phyloP scores from a whole-genome alignment of 2,797 vertebrate genomes.

The Buceros bicornis region DNA sequence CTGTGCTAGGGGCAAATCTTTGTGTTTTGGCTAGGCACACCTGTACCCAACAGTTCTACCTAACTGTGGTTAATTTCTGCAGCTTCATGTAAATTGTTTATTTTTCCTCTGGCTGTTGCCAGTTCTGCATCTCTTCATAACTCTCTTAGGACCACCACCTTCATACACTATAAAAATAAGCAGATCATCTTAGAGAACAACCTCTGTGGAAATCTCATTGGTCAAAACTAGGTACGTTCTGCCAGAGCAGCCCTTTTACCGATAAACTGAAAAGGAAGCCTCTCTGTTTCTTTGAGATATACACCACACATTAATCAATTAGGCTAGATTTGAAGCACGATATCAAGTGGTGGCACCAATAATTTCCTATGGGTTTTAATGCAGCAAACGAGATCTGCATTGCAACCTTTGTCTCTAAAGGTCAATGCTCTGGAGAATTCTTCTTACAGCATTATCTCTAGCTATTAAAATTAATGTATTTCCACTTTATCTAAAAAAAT shows the following conservation, averaged over 20 bases:
- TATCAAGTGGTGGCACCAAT: background rate
- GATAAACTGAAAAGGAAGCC: background rate
- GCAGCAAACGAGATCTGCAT: background rate
- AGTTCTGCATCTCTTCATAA: background rate
- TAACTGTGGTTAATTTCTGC: conserved; percentile 1
- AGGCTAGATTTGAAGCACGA: background rate
- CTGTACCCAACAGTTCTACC: background rate
- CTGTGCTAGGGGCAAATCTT: background rate
- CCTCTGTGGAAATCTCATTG: background rate
- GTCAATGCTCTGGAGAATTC: background rate
- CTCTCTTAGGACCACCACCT: background rate
- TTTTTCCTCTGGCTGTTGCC: background rate
- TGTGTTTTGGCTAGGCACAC: background rate
- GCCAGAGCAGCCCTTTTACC: background rate
- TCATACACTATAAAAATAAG: background rate
- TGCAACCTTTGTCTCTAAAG: background rate
- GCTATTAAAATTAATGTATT: conserved; percentile 16
- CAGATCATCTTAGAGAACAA: background rate
- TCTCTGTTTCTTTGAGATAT: background rate
- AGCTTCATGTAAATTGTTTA: background rate
- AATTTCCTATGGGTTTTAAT: background rate
- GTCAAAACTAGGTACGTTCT: background rate
- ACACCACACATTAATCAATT: background rate
- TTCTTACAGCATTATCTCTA: background rate
- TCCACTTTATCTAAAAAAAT: background rate